Conservation (phyloP, 2,797 vertebrate genomes). For the Betta splendens region DNA sequence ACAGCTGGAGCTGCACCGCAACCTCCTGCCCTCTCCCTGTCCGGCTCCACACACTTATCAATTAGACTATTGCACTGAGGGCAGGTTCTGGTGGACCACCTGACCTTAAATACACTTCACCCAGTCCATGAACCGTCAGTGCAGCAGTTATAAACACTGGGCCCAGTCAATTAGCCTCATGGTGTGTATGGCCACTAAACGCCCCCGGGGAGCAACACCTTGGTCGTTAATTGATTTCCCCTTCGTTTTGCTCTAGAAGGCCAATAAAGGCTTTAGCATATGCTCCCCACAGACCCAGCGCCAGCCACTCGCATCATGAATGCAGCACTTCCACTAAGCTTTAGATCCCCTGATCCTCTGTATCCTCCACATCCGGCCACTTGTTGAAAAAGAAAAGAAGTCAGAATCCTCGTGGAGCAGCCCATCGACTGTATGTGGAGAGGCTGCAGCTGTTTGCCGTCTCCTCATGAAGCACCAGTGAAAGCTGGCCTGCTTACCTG, state of each 20-base stretch:
- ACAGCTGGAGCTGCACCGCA: conserved; percentile 63
- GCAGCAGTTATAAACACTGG: too few relatives aligned
- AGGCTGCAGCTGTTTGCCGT: conserved; percentile 56
- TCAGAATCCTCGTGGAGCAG: conserved; percentile 62
- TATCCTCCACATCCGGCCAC: conserved; percentile 72
- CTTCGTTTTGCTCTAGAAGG: conserved; percentile 63
- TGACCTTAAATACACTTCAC: conserved; percentile 34
- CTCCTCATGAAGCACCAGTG: conserved; percentile 23
- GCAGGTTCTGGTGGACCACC: conserved; percentile 39
- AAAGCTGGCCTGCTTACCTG: too few relatives aligned
- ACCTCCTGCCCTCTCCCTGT: conserved; percentile 51
- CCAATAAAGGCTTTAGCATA: conserved; percentile 76
- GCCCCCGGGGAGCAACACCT: conserved; percentile 59
- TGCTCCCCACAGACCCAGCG: conserved; percentile 59
- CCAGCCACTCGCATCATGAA: conserved; percentile 69
- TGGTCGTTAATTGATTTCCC: conserved; percentile 76
- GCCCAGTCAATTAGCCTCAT: conserved; percentile 46
- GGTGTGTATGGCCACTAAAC: conserved; percentile 51
- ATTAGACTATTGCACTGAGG: conserved; percentile 61
- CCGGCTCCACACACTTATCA: conserved; percentile 70
- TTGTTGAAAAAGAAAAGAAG: conserved; percentile 60
- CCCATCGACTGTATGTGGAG: conserved; percentile 40
- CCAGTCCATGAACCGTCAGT: neutral
- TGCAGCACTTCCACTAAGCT: conserved; percentile 70
- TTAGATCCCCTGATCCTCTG: conserved; percentile 79